Conservation (phyloP, 2,113 vertebrate species). For the Redunca redunca region DNA sequence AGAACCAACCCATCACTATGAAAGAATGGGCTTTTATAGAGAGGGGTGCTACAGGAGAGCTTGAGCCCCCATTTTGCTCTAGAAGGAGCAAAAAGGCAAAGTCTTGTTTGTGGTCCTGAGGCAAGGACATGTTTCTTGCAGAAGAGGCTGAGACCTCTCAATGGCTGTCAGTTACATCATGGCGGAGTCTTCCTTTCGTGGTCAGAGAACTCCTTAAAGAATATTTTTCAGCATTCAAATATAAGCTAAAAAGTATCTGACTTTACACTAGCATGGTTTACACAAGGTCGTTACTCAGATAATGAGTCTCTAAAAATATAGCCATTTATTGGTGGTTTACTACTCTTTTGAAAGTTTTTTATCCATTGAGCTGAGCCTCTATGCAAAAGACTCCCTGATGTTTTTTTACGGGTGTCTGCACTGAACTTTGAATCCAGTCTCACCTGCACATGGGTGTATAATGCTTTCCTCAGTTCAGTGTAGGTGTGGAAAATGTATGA, state of each 20-base stretch:
- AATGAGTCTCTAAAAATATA: constrained; percentile 12
- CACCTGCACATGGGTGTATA: background rate
- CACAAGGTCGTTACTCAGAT: background rate
- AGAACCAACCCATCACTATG: background rate
- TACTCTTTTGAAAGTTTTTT: background rate
- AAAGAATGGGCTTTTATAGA: background rate
- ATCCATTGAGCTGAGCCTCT: background rate
- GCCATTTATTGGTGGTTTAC: background rate
- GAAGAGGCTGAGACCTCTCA: background rate
- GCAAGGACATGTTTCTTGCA: background rate
- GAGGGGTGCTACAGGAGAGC: background rate
- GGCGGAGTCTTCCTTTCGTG: background rate
- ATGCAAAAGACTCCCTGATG: background rate
- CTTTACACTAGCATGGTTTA: background rate
- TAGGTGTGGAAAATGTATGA: background rate
- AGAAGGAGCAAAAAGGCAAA: background rate
- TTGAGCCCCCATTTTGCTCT: background rate
- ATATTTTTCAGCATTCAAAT: background rate
- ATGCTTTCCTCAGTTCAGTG: background rate
- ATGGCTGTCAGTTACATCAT: background rate
- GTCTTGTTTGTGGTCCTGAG: background rate
- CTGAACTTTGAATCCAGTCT: background rate
- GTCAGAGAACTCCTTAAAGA: background rate
- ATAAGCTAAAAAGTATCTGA: background rate
- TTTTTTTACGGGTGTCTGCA: background rate